These are phyloP conservation scores for Platygyra sinensis DNA, from an alignment of 64 coral and sea anemone species.

Conservation along the genomic window DNA sequence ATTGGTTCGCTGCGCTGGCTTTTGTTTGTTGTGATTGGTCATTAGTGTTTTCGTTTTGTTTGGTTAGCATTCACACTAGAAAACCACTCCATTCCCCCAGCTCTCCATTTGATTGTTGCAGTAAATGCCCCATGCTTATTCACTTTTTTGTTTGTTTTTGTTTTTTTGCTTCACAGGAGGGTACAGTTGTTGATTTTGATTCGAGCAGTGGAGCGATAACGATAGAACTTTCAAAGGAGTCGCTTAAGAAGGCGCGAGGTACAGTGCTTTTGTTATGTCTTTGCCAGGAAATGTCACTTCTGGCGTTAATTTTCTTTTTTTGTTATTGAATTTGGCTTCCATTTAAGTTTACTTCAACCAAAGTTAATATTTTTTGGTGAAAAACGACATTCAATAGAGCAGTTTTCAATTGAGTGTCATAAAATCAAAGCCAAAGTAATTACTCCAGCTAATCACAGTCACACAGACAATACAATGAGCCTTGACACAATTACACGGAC, in stretches of 20 bases:
- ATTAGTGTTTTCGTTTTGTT: neutral
- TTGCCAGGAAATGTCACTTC: too few species aligned
- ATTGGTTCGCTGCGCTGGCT: too few species aligned
- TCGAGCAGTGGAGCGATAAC: conserved; percentile 32
- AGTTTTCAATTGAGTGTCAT: neutral
- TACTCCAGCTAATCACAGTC: neutral
- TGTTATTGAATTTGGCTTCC: too few species aligned
- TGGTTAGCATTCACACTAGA: neutral
- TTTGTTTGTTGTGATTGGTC: too few species aligned
- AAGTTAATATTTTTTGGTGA: too few species aligned
- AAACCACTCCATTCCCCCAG: neutral
- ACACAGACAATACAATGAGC: too few species aligned
- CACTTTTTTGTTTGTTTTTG: neutral
- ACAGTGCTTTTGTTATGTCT: neutral
- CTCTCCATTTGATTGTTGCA: neutral
- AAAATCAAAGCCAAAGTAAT: neutral
- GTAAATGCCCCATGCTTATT: neutral
- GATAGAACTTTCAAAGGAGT: conserved; percentile 70
- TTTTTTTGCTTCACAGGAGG: conserved; percentile 46
- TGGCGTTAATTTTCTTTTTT: too few species aligned
- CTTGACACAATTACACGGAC: too few species aligned
- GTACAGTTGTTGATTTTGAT: conserved; percentile 69
- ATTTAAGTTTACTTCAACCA: too few species aligned
- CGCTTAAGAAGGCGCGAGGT: conserved; percentile 61
- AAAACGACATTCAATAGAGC: too few species aligned